Evolutionary conservation across 2,888 invertebrate species (phyloP), one percentile per base, ranked within the genome.

Genomic region (Hipparchia semele): DNA sequence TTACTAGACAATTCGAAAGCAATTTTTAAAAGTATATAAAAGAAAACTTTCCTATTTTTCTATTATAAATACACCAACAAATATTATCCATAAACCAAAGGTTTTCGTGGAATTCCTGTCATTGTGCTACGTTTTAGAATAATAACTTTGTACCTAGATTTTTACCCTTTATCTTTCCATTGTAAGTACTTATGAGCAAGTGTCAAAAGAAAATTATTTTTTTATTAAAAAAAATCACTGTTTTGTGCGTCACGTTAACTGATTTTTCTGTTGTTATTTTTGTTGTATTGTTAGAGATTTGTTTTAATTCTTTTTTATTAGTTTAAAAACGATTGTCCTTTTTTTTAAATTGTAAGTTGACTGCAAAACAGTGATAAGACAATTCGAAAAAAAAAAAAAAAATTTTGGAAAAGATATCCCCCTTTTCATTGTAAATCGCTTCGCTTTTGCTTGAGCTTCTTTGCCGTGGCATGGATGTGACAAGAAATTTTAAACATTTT

Each of bases 371-470:
- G 79, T 77, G 77, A 74, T 73, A 61, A 71, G 75, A 68, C 62
- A 69, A 69, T 56, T 53, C 33, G 54, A 53, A 65, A 6, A 75
- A 64, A 74, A 67, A 70, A 56, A 74, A 49, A 46, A 58, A 61
- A 46, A 8, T 8, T 61, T 73, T 66, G 68, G 56, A 66, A 77
- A 76, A 77, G 65, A 71, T 76, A 76, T 75, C 72, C 59, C 62
- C 65, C 58, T 58, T 73, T 73, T 75, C 75, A 82, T 82, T 84
- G 82, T 86, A 84, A 84, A 89, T 87, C 81, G 92, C 92, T 93
- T 93, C 84, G 93, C 93, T 93, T 90, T 82, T 92, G 92, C 92
- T 92, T 92, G 85, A 89, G 92, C 92, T 92, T 92, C 67, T 79
- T 85, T 85, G 83, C 84, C 86, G 88, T 89, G 88, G 85, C 83